These are phyloP conservation scores for Phyllotis vaccarum DNA, from an alignment of 2,797 vertebrate species.

Conservation along the genomic window DNA sequence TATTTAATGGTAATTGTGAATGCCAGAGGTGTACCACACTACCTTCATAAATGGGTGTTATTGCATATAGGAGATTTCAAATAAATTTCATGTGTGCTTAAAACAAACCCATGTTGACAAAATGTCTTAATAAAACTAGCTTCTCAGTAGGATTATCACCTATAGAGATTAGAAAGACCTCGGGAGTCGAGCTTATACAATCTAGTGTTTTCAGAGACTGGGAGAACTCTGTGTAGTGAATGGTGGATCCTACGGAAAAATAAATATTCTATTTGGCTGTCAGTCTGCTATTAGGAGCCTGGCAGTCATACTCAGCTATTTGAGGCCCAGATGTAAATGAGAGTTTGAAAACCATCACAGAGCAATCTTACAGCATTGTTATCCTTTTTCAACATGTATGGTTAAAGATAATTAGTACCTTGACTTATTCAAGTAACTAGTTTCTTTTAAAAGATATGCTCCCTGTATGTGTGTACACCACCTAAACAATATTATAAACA, in stretches of 20 bases:
- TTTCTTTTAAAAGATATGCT: not conserved
- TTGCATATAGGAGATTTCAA: slow-evolving; percentile 6
- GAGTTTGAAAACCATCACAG: slow-evolving; percentile 40
- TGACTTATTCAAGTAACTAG: slow-evolving; percentile 8
- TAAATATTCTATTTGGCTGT: not conserved
- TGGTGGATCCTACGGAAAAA: not conserved
- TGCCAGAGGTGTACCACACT: not conserved
- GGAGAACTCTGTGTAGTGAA: not conserved
- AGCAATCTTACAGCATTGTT: slow-evolving; percentile 30
- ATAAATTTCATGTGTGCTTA: not conserved
- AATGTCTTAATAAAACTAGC: slow-evolving; percentile 7
- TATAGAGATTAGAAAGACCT: not conserved
- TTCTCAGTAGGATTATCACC: not conserved
- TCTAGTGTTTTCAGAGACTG: not conserved
- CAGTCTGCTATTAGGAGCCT: not conserved
- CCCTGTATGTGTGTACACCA: not conserved
- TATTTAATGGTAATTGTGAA: not conserved
- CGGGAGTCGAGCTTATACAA: not conserved
- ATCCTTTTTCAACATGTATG: not conserved
- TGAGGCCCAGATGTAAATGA: slow-evolving; percentile 9
- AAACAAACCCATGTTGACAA: slow-evolving; percentile 24
- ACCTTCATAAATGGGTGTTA: slow-evolving; percentile 29
- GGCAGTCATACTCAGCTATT: slow-evolving; percentile 7
- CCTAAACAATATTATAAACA: slow-evolving; percentile 12
- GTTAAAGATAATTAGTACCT: not conserved